These are phyloP conservation scores for Aspidiotus destructor DNA, from an alignment of 2,888 invertebrate genomes.

Conservation along the genomic window DNA sequence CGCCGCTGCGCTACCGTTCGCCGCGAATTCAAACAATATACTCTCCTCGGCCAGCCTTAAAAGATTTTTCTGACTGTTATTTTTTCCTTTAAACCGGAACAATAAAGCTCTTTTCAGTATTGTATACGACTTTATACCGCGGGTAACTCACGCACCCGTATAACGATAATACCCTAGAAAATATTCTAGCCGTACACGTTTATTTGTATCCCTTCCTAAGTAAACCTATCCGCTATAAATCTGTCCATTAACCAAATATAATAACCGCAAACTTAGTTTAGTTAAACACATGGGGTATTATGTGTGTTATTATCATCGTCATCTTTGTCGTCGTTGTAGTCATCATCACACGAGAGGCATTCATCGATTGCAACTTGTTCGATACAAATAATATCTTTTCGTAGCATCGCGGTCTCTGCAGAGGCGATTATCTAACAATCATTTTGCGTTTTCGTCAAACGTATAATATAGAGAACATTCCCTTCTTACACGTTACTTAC, in stretches of 20 bases:
- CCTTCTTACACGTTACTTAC: no score
- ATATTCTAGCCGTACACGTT: background rate
- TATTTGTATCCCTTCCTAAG: constrained; percentile 6
- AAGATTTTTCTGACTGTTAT: background rate
- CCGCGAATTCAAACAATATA: background rate
- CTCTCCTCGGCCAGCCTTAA: background rate
- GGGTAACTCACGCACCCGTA: constrained; percentile 5
- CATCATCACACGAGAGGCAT: constrained; percentile 8
- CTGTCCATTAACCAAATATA: constrained; percentile 32
- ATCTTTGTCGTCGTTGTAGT: background rate
- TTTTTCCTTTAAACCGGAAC: constrained; percentile 14
- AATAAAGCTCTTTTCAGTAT: constrained; percentile 12
- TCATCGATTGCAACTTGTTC: constrained; percentile 12
- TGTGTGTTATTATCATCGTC: constrained; percentile 3
- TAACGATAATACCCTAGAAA: background rate
- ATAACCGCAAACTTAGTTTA: constrained; percentile 31
- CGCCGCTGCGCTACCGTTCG: background rate
- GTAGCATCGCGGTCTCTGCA: background rate
- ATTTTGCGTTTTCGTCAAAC: background rate
- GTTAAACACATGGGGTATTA: constrained; percentile 24
- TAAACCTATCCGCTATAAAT: constrained; percentile 30
- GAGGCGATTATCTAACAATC: background rate
- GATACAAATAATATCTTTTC: constrained; percentile 3
- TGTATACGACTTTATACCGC: constrained; percentile 6
- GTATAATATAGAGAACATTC: no score